Conservation (phyloP, 1,140 invertebrate species). For the Rhyacophila brunnea region DNA sequence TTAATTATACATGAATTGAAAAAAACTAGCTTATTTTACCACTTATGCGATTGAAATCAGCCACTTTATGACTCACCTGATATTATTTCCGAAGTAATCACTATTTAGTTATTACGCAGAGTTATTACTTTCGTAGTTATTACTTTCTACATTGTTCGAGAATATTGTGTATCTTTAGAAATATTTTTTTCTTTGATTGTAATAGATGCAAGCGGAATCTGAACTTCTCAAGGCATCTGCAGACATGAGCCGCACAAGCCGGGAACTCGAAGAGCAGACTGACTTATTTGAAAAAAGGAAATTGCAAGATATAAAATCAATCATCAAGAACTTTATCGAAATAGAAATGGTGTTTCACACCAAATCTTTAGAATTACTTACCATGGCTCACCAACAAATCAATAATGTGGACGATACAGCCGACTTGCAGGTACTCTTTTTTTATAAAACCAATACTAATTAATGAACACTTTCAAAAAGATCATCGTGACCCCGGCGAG, state of each 20-base stretch:
- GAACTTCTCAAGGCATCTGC: slow-evolving; percentile 70
- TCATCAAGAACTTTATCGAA: slow-evolving; percentile 66
- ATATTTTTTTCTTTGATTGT: not conserved
- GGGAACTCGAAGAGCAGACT: slow-evolving; percentile 70
- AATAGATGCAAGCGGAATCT: slow-evolving; percentile 60
- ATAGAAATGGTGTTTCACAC: slow-evolving; percentile 72
- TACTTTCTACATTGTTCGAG: too few relatives aligned
- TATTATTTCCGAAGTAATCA: too few relatives aligned
- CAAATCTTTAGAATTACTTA: slow-evolving; percentile 69
- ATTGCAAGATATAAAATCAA: slow-evolving; percentile 66
- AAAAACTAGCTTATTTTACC: too few relatives aligned
- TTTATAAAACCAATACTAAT: too few relatives aligned
- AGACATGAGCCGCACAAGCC: slow-evolving; percentile 71
- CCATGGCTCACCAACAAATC: slow-evolving; percentile 68
- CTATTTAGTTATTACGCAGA: too few relatives aligned
- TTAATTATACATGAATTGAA: too few relatives aligned
- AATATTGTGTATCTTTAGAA: too few relatives aligned
- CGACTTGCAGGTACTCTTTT: slow-evolving; percentile 61
- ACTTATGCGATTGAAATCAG: too few relatives aligned
- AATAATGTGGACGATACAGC: slow-evolving; percentile 65
- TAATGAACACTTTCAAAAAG: too few relatives aligned
- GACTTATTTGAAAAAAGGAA: slow-evolving; percentile 74
- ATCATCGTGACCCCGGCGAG: too few relatives aligned
- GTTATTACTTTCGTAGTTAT: too few relatives aligned
- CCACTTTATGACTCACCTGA: too few relatives aligned